Percentiles rank a stretch among this genome's conserved stretches.
Evolutionary conservation across 2,797 vertebrate species (phyloP).

Genomic region (Lepus oiostolus): DNA sequence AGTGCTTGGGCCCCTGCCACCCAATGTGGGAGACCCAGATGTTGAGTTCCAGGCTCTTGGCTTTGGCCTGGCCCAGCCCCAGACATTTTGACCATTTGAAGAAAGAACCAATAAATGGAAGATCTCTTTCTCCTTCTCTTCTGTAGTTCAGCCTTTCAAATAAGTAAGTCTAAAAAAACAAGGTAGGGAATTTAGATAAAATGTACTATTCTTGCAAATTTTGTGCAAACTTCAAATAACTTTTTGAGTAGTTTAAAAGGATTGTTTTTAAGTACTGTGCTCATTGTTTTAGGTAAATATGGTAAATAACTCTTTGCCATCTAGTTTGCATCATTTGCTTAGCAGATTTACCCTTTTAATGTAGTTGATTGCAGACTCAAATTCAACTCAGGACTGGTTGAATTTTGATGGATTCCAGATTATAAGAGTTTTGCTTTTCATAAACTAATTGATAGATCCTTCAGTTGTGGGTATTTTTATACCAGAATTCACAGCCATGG

Average conservation of each 20-base stretch:
- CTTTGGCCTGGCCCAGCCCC: too few relatives aligned
- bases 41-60: too few relatives aligned
- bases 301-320: not conserved
- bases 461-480: constrained; percentile 45
- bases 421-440: constrained; percentile 33
- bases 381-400: constrained; percentile 23
- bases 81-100: too few relatives aligned
- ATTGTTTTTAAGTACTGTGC: not conserved
- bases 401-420: constrained; percentile 47
- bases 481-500: not conserved
- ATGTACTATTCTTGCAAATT: constrained; percentile 20
- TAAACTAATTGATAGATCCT: not conserved
- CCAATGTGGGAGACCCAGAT: too few relatives aligned
- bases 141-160: too few relatives aligned
- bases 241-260: constrained; percentile 43
- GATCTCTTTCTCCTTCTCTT: too few relatives aligned
- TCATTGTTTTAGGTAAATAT: not conserved
- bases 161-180: not conserved
- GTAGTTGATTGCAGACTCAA: constrained; percentile 30
- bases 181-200: constrained; percentile 3
- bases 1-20: too few relatives aligned
- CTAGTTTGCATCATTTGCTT: constrained; percentile 14
- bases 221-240: constrained; percentile 37
- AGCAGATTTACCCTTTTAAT: not conserved
- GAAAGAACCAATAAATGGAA: too few relatives aligned